Conservation (phyloP, 2,113 vertebrate genomes). For the Haplotaxodon microlepis region DNA sequence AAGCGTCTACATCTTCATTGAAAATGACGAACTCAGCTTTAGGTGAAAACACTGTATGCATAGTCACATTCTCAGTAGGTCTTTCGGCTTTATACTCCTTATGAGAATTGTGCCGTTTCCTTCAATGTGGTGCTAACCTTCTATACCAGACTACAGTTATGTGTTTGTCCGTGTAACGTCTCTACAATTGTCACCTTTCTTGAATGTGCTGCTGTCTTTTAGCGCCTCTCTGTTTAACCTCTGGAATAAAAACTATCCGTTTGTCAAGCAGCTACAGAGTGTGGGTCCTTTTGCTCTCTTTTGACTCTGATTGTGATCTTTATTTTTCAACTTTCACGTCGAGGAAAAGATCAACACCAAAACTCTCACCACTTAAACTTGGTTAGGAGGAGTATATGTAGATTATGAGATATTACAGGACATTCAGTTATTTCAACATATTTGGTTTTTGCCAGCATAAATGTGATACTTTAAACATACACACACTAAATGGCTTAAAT, state of each 20-base stretch:
- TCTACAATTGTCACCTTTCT: conserved; percentile 20
- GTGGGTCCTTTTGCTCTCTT: conserved; percentile 38
- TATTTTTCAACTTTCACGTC: background rate
- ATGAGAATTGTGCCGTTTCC: conserved; percentile 23
- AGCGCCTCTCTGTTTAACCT: conserved; percentile 37
- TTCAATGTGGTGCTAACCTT: conserved; percentile 48
- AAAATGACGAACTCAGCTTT: background rate
- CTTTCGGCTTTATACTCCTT: background rate
- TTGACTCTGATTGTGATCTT: background rate
- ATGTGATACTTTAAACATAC: background rate
- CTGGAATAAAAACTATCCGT: conserved; percentile 55
- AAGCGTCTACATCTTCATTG: background rate
- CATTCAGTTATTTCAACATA: background rate
- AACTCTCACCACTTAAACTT: rapidly evolving
- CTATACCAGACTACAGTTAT: background rate
- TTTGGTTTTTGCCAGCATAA: background rate
- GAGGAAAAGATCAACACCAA: background rate
- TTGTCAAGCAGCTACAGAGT: conserved; percentile 36
- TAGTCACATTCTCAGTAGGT: conserved; percentile 17
- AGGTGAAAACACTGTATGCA: conserved; percentile 12
- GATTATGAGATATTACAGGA: background rate
- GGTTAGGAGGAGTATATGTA: rapidly evolving
- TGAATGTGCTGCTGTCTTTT: conserved; percentile 53
- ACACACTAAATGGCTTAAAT: background rate
- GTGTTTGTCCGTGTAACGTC: conserved; percentile 38